These are phyloP conservation scores for Iselma pallidipennis DNA, from an alignment of 2,888 invertebrate species.

Conservation along the genomic window DNA sequence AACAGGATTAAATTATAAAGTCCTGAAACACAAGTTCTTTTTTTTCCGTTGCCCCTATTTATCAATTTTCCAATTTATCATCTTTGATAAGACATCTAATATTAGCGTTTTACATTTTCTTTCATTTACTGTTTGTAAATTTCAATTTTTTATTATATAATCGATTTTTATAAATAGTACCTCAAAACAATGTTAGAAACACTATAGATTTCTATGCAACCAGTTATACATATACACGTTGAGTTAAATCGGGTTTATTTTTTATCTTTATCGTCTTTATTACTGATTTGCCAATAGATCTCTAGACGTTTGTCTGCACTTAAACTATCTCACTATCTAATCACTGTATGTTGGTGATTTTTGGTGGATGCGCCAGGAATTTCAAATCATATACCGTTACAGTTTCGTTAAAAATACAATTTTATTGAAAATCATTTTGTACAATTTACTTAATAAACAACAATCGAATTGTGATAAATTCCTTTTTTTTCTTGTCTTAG, in stretches of 20 bases:
- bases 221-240: neutral
- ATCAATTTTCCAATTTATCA: too few relatives aligned
- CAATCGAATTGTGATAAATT: neutral
- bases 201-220: neutral
- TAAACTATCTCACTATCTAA: too few relatives aligned
- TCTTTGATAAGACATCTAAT: too few relatives aligned
- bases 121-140: too few relatives aligned
- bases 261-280: neutral
- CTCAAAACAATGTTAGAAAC: neutral
- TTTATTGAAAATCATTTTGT: neutral
- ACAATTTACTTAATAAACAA: neutral
- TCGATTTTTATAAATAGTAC: too few relatives aligned
- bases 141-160: too few relatives aligned
- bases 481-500: neutral
- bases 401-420: neutral
- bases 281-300: neutral
- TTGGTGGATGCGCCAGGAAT: neutral
- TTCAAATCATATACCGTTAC: too few relatives aligned
- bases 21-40: too few relatives aligned
- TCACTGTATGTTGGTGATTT: neutral
- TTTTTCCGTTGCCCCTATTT: too few relatives aligned
- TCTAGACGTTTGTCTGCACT: neutral
- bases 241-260: neutral
- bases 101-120: too few relatives aligned
- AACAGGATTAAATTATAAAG: too few relatives aligned